Percentiles rank a stretch among this genome's conserved stretches.
phyloP scores from a whole-genome alignment of 1,140 invertebrate genomes.

The Diuraphis noxia region DNA sequence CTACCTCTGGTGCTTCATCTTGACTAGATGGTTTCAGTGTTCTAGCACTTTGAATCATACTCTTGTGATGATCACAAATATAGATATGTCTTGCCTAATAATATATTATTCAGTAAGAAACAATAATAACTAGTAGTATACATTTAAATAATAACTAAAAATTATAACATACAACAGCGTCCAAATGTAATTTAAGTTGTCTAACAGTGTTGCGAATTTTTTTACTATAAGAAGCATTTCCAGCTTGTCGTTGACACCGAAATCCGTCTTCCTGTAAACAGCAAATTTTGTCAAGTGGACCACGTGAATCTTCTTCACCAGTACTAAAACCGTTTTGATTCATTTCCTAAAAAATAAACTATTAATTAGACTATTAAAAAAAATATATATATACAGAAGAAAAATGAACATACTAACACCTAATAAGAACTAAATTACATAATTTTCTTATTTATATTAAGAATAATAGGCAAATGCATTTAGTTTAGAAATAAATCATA shows the following conservation, averaged over 20 bases:
- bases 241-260: slow-evolving; percentile 82
- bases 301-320: slow-evolving; percentile 84
- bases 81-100: slow-evolving; percentile 89
- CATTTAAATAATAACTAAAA: background rate
- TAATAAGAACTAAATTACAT: background rate
- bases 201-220: slow-evolving; percentile 95
- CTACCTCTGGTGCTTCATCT: slow-evolving; percentile 90
- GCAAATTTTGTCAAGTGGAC: slow-evolving; percentile 85
- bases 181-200: slow-evolving; percentile 84
- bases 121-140: background rate
- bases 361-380: background rate
- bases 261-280: slow-evolving; percentile 89
- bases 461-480: background rate
- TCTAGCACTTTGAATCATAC: slow-evolving; percentile 89
- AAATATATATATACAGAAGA: background rate
- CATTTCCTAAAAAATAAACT: slow-evolving; percentile 25
- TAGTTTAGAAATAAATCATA: background rate
- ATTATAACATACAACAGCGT: slow-evolving; percentile 71
- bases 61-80: slow-evolving; percentile 96
- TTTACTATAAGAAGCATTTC: slow-evolving; percentile 96
- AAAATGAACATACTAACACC: background rate
- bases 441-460: background rate
- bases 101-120: background rate
- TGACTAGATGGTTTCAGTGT: slow-evolving; percentile 78
- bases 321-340: slow-evolving; percentile 80